Base-by-base conservation (phyloP, 2,113 vertebrate species). In the Hypomesus transpacificus region DNA sequence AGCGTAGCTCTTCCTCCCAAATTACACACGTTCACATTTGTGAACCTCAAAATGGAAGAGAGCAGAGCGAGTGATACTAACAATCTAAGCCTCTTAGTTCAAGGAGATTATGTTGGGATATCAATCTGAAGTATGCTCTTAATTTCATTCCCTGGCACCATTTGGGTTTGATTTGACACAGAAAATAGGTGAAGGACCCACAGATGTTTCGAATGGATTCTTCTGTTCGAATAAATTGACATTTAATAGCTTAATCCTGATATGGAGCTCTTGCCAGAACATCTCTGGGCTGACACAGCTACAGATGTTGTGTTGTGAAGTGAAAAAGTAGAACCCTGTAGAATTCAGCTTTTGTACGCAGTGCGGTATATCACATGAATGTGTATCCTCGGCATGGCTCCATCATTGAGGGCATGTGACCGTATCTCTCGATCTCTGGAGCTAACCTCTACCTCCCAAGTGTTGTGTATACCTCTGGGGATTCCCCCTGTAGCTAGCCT, bases 141-240 rank as follows among this genome's bases (percentile, higher is more conserved):
- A 62, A 73, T 83, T 77, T 85, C 81, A 82, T 80, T 75, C 50
- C 50, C 57, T 62, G 73, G 75, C 72, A 67, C 73, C 54, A 84
- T 78, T 88, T 78, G 34, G 78, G 86, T 84, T 80, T 51, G 63
- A 80, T 80, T 31, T 21, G 64, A 72, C 66, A 73, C 70, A 81
- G 80, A 81, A 85, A 87, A 86, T 72, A 71, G 73, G 73, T 68
- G 73, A 77, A 74, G 75, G 80, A 74, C 84, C 74, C 76, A 77
- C 81, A 87, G 81, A 90, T 85, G 84, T 80, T 85, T 85, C 56
- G 68, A 78, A 82, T 77, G 78, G 77, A 87, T 81, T 79, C 69
- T 39, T 71, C 70, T 79, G 59, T 79, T 72, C 71, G 68, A 65
- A 75, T 73, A 82, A 68, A 77, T 78, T 77, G 69, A 79, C 75